Percentiles rank a stretch among this genome's conserved stretches.
Evolutionary conservation across 2,113 vertebrate genomes (phyloP).

Genomic region (Oreochromis aureus): DNA sequence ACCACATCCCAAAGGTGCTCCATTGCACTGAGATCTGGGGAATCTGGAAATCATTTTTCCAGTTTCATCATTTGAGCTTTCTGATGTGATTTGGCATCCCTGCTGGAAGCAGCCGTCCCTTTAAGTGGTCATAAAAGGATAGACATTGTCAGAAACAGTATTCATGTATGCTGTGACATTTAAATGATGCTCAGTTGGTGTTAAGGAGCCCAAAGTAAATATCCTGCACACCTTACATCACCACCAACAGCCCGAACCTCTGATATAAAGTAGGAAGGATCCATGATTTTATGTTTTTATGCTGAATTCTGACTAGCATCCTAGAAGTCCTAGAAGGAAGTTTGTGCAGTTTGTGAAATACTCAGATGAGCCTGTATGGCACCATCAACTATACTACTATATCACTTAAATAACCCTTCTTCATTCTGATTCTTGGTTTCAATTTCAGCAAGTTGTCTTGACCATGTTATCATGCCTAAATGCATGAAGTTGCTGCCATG

Average conservation of each 20-base stretch:
- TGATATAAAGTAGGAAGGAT: neutral
- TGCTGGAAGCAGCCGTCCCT: neutral
- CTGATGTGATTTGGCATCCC: neutral
- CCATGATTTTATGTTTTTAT: neutral
- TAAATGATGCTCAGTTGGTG: neutral
- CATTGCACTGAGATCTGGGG: neutral
- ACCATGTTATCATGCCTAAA: neutral
- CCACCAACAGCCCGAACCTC: rapidly evolving
- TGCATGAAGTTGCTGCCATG: neutral
- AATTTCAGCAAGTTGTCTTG: neutral
- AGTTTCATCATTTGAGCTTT: neutral
- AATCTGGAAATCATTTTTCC: neutral
- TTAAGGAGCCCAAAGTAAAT: neutral
- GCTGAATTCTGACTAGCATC: neutral
- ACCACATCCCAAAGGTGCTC: neutral
- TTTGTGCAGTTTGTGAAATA: neutral
- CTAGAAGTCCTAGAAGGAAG: neutral
- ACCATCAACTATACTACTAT: neutral
- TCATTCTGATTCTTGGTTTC: neutral
- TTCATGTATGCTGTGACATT: neutral
- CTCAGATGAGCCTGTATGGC: neutral
- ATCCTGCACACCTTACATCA: neutral
- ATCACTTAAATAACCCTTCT: neutral
- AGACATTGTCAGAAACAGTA: neutral
- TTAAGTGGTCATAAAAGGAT: neutral